Evolutionary conservation across 2,797 vertebrate species (phyloP).

Genomic region (Sebastolobus altivelis): DNA sequence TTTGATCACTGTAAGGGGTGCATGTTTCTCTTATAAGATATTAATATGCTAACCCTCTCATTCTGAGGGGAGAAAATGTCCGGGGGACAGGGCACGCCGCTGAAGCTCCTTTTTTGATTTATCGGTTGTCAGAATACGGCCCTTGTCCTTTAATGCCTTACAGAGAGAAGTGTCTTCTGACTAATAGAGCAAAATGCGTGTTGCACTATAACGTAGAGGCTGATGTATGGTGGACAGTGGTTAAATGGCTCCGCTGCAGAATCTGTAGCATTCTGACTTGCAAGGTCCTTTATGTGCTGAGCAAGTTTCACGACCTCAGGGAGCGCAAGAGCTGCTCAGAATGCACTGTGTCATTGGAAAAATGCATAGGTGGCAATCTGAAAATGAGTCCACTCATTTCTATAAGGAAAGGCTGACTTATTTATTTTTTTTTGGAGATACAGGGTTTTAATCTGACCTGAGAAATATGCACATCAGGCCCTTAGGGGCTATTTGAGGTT

Average conservation of each 20-base stretch:
- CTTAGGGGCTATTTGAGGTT: conserved; percentile 50
- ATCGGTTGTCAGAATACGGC: conserved; percentile 59
- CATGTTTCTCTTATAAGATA: conserved; percentile 77
- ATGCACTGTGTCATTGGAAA: conserved; percentile 40
- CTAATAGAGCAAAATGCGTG: conserved; percentile 50
- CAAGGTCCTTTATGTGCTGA: conserved; percentile 56
- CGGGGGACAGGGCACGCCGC: conserved; percentile 42
- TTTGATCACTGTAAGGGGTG: conserved; percentile 76
- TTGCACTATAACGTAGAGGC: conserved; percentile 22
- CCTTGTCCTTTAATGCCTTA: conserved; percentile 61
- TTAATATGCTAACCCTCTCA: conserved; percentile 74
- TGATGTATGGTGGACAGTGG: conserved; percentile 18
- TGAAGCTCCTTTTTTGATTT: conserved; percentile 66
- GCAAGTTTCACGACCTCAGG: conserved; percentile 39
- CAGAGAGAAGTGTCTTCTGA: conserved; percentile 37
- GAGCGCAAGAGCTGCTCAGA: conserved; percentile 36
- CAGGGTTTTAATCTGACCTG: conserved; percentile 45
- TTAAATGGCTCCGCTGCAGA: conserved; percentile 43
- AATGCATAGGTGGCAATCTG: conserved; percentile 55
- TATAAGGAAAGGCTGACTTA: conserved; percentile 31
- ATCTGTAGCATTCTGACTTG: conserved; percentile 28
- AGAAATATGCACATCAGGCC: conserved; percentile 50
- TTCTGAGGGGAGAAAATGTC: conserved; percentile 53
- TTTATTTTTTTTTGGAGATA: background rate
- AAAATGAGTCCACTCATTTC: conserved; percentile 47